Percentiles rank a stretch among this genome's conserved stretches.
Evolutionary conservation across 2,113 vertebrate species (phyloP).

Genomic region (Puma concolor): DNA sequence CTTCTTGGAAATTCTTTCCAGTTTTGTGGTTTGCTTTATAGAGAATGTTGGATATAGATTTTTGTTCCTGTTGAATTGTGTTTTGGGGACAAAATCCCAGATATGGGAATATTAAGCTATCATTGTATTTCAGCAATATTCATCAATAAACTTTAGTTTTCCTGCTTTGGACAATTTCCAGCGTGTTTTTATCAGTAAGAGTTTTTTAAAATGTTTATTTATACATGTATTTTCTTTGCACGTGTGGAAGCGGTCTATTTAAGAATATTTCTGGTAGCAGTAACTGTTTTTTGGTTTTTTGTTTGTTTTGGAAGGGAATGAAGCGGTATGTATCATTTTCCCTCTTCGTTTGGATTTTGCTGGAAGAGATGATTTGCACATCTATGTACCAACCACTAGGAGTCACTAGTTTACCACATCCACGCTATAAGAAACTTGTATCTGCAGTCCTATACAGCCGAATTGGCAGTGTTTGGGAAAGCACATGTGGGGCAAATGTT

Average conservation of each 20-base stretch:
- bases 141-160: background rate
- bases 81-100: background rate
- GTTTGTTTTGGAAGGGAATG: background rate
- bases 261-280: background rate
- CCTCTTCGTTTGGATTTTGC: background rate
- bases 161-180: conserved; percentile 17
- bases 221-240: background rate
- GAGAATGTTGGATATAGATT: background rate
- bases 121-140: background rate
- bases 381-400: conserved; percentile 9
- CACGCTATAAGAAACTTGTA: background rate
- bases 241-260: background rate
- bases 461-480: background rate
- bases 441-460: background rate
- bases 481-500: background rate
- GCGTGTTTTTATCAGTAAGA: background rate
- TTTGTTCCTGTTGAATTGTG: background rate
- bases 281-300: background rate
- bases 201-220: background rate
- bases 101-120: background rate
- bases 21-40: background rate
- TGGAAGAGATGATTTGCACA: background rate
- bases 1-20: background rate
- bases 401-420: conserved; percentile 45
- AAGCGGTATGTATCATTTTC: background rate